Base-by-base conservation (phyloP, 2,888 invertebrate genomes). In the Nephrocerus scutellatus region DNA sequence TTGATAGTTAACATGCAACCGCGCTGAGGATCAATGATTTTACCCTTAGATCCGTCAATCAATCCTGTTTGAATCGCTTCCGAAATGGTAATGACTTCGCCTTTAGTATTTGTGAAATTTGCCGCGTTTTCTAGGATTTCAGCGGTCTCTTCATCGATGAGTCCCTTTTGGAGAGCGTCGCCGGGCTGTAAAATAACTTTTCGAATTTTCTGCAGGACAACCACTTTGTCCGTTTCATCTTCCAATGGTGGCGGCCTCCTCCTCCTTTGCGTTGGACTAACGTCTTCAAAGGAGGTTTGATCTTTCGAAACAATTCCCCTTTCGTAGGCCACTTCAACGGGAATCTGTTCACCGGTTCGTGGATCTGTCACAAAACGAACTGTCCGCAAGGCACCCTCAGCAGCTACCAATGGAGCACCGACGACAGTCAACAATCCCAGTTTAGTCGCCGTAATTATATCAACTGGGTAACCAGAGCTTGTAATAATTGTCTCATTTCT, bases 1-100 rank as follows among this genome's bases (percentile, higher is more conserved):
- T 80, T 78, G 39, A 97, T 82, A 8, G 79, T 83, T 9, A 95
- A 60, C 8, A 80, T 66, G 50, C 89, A 82, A 32, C 90, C 86
- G 43, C 83, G 77, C 57, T 84, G 79, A 3, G 86, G 85, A 71
- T 97, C 93, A 5, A 81, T 70, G 43, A 95, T 83, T 50, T 78
- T 76, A 16, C 93, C 93, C 30, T 74, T 73, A 33, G 76, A 74
- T 30, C 84, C 82, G 61, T 86, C 77, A 32, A 92, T 70, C 47
- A 81, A 72, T 3, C 82, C 81, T 5, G 69, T 64, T 44, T 77
- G 75, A 14, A 92, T 71, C 3, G 89, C 88, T 60, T 87, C 84
- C 37, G 76, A 74, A n/a, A 93, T 73, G 14, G 80, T 80, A 20
- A 85, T 66, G 3, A 73, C 70, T 33, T 77, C 76, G 8, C 79